Conservation (phyloP, 1,140 invertebrate genomes). For the Apolygus lucorum region DNA sequence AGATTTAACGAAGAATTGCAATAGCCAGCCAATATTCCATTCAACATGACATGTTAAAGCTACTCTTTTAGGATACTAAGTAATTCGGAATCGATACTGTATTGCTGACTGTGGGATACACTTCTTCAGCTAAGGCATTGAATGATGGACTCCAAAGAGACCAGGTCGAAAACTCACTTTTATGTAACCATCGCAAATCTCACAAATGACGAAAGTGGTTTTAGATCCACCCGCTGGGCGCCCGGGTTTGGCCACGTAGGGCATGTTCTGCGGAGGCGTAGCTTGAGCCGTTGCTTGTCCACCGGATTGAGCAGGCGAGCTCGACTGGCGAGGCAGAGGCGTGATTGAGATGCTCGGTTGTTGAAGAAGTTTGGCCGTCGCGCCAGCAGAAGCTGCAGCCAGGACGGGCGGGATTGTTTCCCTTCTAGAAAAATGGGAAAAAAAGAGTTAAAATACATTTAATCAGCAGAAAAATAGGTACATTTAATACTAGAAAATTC, state of each 20-base stretch:
- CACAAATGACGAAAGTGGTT: conserved; percentile 82
- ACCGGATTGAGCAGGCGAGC: conserved; percentile 36
- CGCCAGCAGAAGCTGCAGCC: conserved; percentile 25
- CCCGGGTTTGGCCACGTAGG: conserved; percentile 39
- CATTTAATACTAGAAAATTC: too few species aligned
- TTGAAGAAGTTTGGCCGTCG: conserved; percentile 46
- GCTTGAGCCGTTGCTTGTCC: conserved; percentile 40
- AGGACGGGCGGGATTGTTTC: neutral
- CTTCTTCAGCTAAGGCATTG: too few species aligned
- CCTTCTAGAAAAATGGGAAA: conserved; percentile 9
- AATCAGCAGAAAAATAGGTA: too few species aligned
- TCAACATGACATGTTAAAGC: too few species aligned
- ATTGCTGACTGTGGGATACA: too few species aligned
- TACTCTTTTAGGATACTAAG: too few species aligned
- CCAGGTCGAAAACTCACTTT: too few species aligned
- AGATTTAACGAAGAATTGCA: too few species aligned
- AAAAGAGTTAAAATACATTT: too few species aligned
- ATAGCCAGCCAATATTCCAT: too few species aligned
- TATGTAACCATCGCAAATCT: conserved; percentile 91
- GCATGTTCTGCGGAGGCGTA: conserved; percentile 34
- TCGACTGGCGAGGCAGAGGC: conserved; percentile 54
- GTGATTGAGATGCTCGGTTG: conserved; percentile 87
- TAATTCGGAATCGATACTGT: too few species aligned
- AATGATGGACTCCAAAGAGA: too few species aligned
- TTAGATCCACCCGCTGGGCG: conserved; percentile 45